These are phyloP conservation scores for Varanus komodoensis DNA, from an alignment of 2,113 vertebrate species.

Conservation along the genomic window DNA sequence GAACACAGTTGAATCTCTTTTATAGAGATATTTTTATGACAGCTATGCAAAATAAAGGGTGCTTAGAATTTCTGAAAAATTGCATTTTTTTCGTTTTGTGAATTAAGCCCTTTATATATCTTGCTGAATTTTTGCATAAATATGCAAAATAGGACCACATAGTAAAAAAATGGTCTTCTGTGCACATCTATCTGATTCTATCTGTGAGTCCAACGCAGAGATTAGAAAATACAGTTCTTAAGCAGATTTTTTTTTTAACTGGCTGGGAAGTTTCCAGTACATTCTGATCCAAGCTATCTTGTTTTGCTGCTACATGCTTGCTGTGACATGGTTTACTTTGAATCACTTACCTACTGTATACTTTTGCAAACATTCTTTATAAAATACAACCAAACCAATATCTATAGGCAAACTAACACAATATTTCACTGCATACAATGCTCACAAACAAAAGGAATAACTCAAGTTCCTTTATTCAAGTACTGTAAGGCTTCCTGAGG, in stretches of 20 bases:
- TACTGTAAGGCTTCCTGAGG: neutral
- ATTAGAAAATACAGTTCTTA: neutral
- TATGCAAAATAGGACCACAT: neutral
- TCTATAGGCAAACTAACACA: neutral
- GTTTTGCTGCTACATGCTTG: neutral
- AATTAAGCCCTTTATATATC: neutral
- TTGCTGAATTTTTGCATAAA: neutral
- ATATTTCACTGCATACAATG: neutral
- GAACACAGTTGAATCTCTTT: neutral
- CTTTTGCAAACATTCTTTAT: neutral
- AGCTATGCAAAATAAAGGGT: neutral
- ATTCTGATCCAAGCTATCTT: constrained; percentile 4
- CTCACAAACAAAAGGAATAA: constrained; percentile 28
- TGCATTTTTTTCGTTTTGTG: neutral
- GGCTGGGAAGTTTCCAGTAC: neutral
- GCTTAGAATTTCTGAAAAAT: neutral
- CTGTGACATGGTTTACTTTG: neutral
- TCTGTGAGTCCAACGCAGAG: constrained; percentile 27
- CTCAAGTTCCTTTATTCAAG: constrained; percentile 11
- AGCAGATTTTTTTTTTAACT: neutral
- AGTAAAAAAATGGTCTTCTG: neutral
- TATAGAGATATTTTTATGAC: neutral
- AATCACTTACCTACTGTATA: neutral
- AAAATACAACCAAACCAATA: neutral
- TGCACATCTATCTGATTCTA: constrained; percentile 2